Conservation (phyloP, 1,140 invertebrate genomes). For the Aleiodes sp. region DNA sequence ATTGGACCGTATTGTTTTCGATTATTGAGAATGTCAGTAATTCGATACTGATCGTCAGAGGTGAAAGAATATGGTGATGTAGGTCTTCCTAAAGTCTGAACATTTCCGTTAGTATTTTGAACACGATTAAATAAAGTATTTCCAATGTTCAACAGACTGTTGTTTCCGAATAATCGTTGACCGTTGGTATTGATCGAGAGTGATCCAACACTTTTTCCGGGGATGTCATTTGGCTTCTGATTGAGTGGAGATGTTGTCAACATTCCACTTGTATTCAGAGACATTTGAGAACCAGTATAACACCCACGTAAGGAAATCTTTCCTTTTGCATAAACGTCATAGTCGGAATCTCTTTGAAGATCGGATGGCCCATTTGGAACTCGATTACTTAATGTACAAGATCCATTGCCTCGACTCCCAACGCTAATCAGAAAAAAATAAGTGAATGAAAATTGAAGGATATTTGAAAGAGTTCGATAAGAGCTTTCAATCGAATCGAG, state of each 20-base stretch:
- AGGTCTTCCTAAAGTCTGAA: not conserved
- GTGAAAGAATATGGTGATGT: too few relatives aligned
- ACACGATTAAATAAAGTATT: conserved; percentile 13
- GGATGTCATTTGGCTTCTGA: not conserved
- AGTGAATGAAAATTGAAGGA: not conserved
- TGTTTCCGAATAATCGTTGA: conserved; percentile 21
- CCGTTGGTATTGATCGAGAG: conserved; percentile 16
- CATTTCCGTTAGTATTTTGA: not conserved
- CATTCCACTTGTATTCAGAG: not conserved
- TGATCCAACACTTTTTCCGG: not conserved
- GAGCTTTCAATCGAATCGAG: too few relatives aligned
- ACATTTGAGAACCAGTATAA: not conserved
- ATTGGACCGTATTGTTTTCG: not conserved
- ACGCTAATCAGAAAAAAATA: too few relatives aligned
- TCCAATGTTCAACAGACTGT: conserved; percentile 12
- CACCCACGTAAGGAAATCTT: conserved; percentile 37
- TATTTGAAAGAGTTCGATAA: too few relatives aligned
- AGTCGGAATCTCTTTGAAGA: conserved; percentile 68
- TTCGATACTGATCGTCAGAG: too few relatives aligned
- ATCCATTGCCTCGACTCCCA: conserved; percentile 70
- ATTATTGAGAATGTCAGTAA: too few relatives aligned
- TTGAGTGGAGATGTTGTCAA: not conserved
- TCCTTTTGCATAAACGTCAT: conserved; percentile 69
- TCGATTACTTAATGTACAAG: conserved; percentile 67
- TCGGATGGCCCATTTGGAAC: conserved; percentile 54